Evolutionary conservation across 2,113 vertebrate genomes (phyloP).

Genomic region (Serranochromis macrocephalus): DNA sequence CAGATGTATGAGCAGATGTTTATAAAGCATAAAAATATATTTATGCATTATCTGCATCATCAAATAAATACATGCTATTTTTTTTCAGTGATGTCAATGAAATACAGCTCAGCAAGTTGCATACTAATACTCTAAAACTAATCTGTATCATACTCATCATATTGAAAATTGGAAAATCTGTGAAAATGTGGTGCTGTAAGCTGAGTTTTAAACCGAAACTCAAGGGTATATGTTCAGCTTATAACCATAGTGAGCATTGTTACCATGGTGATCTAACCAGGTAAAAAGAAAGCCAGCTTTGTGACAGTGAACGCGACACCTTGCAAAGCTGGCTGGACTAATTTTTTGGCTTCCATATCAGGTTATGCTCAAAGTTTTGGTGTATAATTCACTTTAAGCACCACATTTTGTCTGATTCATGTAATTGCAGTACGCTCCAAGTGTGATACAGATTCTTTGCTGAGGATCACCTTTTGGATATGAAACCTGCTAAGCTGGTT

Average conservation of each 20-base stretch:
- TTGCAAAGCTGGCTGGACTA: background rate
- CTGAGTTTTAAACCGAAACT: background rate
- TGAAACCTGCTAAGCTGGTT: background rate
- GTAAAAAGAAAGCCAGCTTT: background rate
- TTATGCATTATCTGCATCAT: background rate
- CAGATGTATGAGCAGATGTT: background rate
- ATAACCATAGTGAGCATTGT: background rate
- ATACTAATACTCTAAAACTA: accelerated
- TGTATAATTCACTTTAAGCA: background rate
- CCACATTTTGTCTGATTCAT: background rate
- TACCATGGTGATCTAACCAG: background rate
- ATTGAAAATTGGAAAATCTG: background rate
- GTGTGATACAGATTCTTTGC: background rate
- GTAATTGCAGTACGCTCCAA: background rate
- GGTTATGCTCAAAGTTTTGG: background rate
- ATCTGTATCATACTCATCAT: background rate
- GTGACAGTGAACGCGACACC: background rate
- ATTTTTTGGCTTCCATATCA: background rate
- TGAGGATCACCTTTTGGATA: background rate
- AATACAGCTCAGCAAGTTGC: background rate
- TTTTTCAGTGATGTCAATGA: background rate
- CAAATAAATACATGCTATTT: background rate
- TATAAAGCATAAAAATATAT: background rate
- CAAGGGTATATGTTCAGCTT: background rate
- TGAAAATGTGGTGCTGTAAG: background rate